phyloP scores from a whole-genome alignment of 2,888 invertebrate species.

The Nomada ruficornis region DNA sequence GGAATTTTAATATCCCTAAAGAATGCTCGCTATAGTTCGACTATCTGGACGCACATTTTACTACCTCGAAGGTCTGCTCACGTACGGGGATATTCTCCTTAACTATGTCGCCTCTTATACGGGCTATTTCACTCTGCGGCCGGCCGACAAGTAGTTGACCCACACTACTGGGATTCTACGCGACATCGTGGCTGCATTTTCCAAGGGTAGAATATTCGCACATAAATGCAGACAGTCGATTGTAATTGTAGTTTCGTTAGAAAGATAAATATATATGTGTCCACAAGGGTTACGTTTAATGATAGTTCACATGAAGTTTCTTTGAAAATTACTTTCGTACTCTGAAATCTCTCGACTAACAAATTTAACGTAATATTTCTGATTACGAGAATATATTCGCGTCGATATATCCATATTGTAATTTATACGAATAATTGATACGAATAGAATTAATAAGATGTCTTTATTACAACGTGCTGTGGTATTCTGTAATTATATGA shows the following conservation, averaged over 20 bases:
- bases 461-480: not conserved
- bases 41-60: slow-evolving; percentile 13
- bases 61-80: slow-evolving; percentile 10
- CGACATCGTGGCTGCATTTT: slow-evolving; percentile 3
- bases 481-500: not conserved
- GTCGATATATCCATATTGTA: not conserved
- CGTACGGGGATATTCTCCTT: slow-evolving; percentile 29
- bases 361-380: no score
- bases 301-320: not conserved
- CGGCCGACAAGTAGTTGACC: slow-evolving; percentile 21
- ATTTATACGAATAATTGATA: no score
- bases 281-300: slow-evolving; percentile 22
- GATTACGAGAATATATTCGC: no score
- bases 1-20: slow-evolving; percentile 40
- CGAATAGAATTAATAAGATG: not conserved
- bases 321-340: slow-evolving; percentile 34
- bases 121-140: not conserved
- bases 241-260: not conserved
- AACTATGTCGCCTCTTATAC: not conserved
- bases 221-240: slow-evolving; percentile 11
- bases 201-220: slow-evolving; percentile 35
- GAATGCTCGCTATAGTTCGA: slow-evolving; percentile 18
- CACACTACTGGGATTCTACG: slow-evolving; percentile 16
- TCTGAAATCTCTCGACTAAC: no score
- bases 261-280: slow-evolving; percentile 23